These are phyloP conservation scores for Galbula dea DNA, from an alignment of 2,113 vertebrate species.

Conservation along the genomic window DNA sequence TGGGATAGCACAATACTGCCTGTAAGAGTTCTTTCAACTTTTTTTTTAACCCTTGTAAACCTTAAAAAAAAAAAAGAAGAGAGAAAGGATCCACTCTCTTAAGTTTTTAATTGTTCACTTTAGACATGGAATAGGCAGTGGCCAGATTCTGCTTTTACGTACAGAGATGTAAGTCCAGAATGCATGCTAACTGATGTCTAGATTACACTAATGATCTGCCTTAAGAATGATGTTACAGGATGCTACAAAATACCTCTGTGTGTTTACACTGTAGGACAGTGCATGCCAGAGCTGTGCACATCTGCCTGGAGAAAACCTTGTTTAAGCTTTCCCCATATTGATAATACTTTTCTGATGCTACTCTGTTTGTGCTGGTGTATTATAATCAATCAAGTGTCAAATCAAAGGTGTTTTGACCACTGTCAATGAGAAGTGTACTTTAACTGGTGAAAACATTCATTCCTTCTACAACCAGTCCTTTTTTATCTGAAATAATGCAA, in stretches of 20 bases:
- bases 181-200: neutral
- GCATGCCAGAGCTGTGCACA: neutral
- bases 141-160: neutral
- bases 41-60: neutral
- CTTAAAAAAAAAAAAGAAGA: neutral
- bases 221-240: neutral
- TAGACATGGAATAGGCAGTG: neutral
- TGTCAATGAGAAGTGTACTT: neutral
- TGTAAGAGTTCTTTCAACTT: neutral
- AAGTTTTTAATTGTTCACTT: neutral
- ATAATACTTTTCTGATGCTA: neutral
- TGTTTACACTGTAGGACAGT: neutral
- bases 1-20: neutral
- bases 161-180: neutral
- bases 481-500: neutral
- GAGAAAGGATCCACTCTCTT: neutral
- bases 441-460: neutral
- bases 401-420: neutral
- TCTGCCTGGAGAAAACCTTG: neutral
- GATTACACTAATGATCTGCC: neutral
- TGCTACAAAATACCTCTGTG: neutral
- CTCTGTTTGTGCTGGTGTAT: neutral
- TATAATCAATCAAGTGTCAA: neutral
- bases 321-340: neutral
- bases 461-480: neutral